Percentiles rank a stretch among this genome's conserved stretches.
phyloP scores from a whole-genome alignment of 2,888 invertebrate genomes.

The Lithophane socia region DNA sequence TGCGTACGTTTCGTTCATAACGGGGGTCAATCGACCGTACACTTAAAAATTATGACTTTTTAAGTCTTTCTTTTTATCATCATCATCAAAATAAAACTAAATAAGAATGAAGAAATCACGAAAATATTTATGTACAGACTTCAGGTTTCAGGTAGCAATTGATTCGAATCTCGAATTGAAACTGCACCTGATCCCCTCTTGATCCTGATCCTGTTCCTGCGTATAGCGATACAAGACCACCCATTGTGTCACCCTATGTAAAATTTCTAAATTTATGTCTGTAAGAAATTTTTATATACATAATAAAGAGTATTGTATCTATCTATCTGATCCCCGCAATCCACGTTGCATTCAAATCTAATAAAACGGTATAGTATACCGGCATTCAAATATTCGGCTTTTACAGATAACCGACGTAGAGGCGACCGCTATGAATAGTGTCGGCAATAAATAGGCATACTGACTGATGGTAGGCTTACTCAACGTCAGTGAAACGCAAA shows the following conservation, averaged over 20 bases:
- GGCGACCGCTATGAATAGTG: not conserved
- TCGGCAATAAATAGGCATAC: not conserved
- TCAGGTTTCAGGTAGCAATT: slow-evolving; percentile 7
- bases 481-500: slow-evolving; percentile 11
- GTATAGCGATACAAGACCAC: too few species aligned
- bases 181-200: slow-evolving; percentile 13
- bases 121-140: slow-evolving; percentile 18
- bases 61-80: not conserved
- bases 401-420: not conserved
- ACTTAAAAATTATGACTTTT: not conserved
- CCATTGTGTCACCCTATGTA: too few species aligned
- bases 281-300: too few species aligned
- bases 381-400: slow-evolving; percentile 3
- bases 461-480: slow-evolving; percentile 1
- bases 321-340: slow-evolving; percentile 17
- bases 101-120: not conserved
- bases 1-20: not conserved
- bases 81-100: not conserved
- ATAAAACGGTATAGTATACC: too few species aligned
- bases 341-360: slow-evolving; percentile 11
- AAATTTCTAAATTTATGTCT: too few species aligned
- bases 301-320: too few species aligned
- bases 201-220: too few species aligned
- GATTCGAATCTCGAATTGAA: slow-evolving; percentile 22
- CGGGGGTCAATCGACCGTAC: too few species aligned